Evolutionary conservation across 2,113 vertebrate genomes (phyloP), one percentile per base, ranked within the genome.

Genomic region (Bos indicus): DNA sequence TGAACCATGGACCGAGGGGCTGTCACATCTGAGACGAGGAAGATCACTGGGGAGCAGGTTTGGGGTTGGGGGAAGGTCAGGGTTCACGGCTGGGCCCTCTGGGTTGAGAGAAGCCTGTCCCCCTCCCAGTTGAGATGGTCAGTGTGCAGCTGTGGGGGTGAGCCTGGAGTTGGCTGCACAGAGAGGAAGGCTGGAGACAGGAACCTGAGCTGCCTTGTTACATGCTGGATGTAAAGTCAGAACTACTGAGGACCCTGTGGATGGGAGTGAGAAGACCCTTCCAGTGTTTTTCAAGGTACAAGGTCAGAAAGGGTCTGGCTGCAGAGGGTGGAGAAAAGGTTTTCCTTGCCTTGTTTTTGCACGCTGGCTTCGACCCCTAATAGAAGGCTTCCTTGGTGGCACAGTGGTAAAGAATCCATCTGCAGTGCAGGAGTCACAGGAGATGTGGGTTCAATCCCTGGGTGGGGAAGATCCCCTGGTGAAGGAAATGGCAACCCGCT

Each of bases 41-140:
- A 46, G 43, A 12, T 30, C 0, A 8, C 14, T 1, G 3, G 30
- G 6, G 26, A 46, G 82, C 6, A 15, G 48, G 33, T 15, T 30
- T 17, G 8, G 46, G 77, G 23, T 23, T 0, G 23, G 21, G 9
- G 25, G 33, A 10, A 28, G 25, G 28, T 57, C 36, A 25, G 64
- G 19, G 43, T 12, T 64, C 43, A 0, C 1, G 7, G 46, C 1
- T 28, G 23, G 40, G 13, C 36, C 0, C 0, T 4, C 17, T 3
- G 21, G 36, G 40, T 7, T n/a, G 33, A 36, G 46, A n/a, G 71
- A 84, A 46, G 23, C 40, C 21, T 51, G 19, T 1, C 80, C 6
- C 0, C 0, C 1, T 14, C 0, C 7, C 43, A 0, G 25, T 1
- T 14, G 30, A 54, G 86, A 5, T 1, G 74, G 2, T 30, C 15